phyloP scores from a whole-genome alignment of 2,113 vertebrate species.

The Corythornis vintsioides region DNA sequence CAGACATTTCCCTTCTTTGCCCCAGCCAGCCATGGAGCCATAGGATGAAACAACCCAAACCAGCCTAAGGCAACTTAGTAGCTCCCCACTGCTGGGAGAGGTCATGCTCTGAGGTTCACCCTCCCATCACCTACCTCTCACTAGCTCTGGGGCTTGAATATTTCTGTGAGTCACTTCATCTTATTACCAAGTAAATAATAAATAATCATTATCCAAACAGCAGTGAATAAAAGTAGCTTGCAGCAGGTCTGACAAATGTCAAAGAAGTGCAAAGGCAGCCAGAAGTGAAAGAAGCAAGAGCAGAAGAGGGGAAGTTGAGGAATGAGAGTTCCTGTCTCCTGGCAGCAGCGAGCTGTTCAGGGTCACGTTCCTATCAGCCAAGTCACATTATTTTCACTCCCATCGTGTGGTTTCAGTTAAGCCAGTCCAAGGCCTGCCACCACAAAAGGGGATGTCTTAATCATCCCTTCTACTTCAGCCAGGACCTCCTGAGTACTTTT shows the following conservation, averaged over 20 bases:
- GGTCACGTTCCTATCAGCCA: accelerated
- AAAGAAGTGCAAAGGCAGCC: background rate
- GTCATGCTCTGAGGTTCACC: background rate
- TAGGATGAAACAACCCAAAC: background rate
- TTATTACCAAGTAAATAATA: background rate
- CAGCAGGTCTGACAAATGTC: background rate
- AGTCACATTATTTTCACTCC: background rate
- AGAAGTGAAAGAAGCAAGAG: background rate
- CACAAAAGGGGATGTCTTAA: background rate
- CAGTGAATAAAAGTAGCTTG: background rate
- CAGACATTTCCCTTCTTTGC: background rate
- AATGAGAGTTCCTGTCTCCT: background rate
- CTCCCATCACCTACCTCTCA: background rate
- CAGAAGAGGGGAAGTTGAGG: background rate
- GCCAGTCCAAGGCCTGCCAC: background rate
- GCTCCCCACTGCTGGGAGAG: background rate
- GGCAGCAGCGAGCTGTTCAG: background rate
- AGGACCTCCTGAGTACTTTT: background rate
- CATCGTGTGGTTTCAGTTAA: background rate
- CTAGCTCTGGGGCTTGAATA: background rate
- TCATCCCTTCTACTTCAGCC: background rate
- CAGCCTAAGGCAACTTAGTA: background rate
- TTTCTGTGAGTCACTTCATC: background rate
- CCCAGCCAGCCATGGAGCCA: background rate
- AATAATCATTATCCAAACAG: background rate